phyloP scores from a whole-genome alignment of 1,140 invertebrate species.

The Aphelenchoides besseyi region DNA sequence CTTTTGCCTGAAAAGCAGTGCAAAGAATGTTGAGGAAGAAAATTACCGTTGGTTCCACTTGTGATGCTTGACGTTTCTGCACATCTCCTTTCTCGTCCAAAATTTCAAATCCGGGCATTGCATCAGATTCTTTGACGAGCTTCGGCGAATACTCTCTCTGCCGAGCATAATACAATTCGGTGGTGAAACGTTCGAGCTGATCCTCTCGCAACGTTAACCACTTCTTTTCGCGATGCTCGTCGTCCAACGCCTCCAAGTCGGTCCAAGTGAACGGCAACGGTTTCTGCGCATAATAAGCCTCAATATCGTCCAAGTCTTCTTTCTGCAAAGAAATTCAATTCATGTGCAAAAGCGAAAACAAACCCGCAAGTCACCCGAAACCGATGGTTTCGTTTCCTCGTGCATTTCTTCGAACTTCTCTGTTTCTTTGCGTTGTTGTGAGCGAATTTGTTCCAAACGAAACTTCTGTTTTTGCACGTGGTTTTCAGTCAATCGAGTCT shows the following conservation, averaged over 20 bases:
- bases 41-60: background rate
- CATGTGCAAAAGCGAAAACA: background rate
- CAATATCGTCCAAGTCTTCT: slow-evolving; percentile 15
- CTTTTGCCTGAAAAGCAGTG: slow-evolving; percentile 37
- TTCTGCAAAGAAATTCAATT: background rate
- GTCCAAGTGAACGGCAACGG: slow-evolving; percentile 35
- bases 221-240: slow-evolving; percentile 48
- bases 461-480: slow-evolving; percentile 85
- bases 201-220: slow-evolving; percentile 52
- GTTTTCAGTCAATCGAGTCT: slow-evolving; percentile 81
- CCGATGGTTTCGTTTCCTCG: slow-evolving; percentile 8
- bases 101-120: slow-evolving; percentile 80
- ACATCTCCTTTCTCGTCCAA: slow-evolving; percentile 76
- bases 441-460: slow-evolving; percentile 83
- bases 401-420: slow-evolving; percentile 27
- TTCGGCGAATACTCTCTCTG: slow-evolving; percentile 81
- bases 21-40: slow-evolving; percentile 6
- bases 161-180: slow-evolving; percentile 73
- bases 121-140: slow-evolving; percentile 70
- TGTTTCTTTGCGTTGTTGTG: slow-evolving; percentile 67
- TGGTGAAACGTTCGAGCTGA: slow-evolving; percentile 59
- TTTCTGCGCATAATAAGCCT: slow-evolving; percentile 15
- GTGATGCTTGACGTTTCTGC: slow-evolving; percentile 48
- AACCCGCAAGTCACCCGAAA: slow-evolving; percentile 2
- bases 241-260: slow-evolving; percentile 58